These are phyloP conservation scores for Kryphioiulus occultus DNA, from an alignment of 2,888 invertebrate species.

Conservation along the genomic window DNA sequence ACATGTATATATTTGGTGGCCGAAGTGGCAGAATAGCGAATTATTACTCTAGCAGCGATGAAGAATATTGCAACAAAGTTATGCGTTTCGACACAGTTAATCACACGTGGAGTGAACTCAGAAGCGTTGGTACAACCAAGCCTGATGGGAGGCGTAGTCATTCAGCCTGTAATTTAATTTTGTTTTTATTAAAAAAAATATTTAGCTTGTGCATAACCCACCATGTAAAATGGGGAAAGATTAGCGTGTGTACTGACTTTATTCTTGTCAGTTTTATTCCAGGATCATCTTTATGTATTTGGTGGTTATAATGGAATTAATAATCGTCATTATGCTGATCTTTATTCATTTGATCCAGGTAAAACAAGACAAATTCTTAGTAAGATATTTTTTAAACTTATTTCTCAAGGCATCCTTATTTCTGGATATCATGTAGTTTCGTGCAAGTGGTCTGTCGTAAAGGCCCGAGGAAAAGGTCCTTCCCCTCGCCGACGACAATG, in stretches of 20 bases:
- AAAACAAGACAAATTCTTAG: slow-evolving; percentile 33
- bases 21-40: slow-evolving; percentile 77
- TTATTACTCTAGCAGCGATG: slow-evolving; percentile 68
- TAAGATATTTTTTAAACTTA: too few relatives aligned
- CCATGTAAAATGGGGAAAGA: too few relatives aligned
- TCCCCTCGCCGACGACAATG: slow-evolving; percentile 71
- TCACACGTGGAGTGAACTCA: slow-evolving; percentile 73
- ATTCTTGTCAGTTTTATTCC: slow-evolving; percentile 74
- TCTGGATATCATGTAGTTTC: not conserved
- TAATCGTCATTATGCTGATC: slow-evolving; percentile 82
- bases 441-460: slow-evolving; percentile 58
- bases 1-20: slow-evolving; percentile 91
- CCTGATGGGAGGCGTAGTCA: slow-evolving; percentile 88
- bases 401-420: not conserved
- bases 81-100: slow-evolving; percentile 73
- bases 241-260: too few relatives aligned
- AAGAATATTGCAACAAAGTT: slow-evolving; percentile 80
- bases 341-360: slow-evolving; percentile 73
- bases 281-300: slow-evolving; percentile 82
- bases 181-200: not conserved
- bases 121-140: slow-evolving; percentile 67
- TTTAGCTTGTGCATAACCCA: too few relatives aligned
- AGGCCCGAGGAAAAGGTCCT: slow-evolving; percentile 61
- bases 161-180: slow-evolving; percentile 78
- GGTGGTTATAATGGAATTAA: slow-evolving; percentile 85